Evolutionary conservation across 2,113 vertebrate species (phyloP).

Genomic region (Cochlearius cochlearius): DNA sequence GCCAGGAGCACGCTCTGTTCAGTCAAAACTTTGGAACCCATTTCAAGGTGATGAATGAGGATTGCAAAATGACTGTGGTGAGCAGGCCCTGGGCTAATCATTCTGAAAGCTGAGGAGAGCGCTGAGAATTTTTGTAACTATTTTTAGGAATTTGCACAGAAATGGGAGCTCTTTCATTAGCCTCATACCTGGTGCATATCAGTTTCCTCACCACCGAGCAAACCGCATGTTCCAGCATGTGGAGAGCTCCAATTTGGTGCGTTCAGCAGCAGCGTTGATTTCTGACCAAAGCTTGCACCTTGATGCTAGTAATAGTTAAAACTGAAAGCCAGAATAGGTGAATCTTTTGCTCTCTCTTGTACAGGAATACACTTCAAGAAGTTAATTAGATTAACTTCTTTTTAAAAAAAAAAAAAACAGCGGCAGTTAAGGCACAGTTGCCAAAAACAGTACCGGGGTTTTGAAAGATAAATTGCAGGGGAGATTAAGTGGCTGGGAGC

Average conservation of each 20-base stretch:
- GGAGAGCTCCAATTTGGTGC: neutral
- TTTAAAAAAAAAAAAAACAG: neutral
- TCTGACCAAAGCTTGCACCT: neutral
- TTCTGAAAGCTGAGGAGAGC: neutral
- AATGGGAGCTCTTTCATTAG: neutral
- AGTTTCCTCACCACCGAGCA: neutral
- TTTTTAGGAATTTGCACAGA: neutral
- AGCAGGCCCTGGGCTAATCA: neutral
- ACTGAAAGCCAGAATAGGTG: neutral
- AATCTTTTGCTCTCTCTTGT: neutral
- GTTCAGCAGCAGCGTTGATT: neutral
- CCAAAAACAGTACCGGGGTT: neutral
- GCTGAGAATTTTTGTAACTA: neutral
- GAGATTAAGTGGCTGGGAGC: neutral
- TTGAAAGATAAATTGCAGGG: neutral
- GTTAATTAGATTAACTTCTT: neutral
- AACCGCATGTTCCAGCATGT: neutral
- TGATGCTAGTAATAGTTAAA: neutral
- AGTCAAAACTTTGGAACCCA: neutral
- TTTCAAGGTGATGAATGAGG: neutral
- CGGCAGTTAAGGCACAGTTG: neutral
- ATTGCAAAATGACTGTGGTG: neutral
- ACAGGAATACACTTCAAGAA: neutral
- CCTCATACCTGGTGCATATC: neutral
- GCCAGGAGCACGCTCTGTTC: neutral